Evolutionary conservation across 2,113 vertebrate genomes (phyloP), one percentile per base, ranked within the genome.

Genomic region (Brachyhypopomus gauderio): DNA sequence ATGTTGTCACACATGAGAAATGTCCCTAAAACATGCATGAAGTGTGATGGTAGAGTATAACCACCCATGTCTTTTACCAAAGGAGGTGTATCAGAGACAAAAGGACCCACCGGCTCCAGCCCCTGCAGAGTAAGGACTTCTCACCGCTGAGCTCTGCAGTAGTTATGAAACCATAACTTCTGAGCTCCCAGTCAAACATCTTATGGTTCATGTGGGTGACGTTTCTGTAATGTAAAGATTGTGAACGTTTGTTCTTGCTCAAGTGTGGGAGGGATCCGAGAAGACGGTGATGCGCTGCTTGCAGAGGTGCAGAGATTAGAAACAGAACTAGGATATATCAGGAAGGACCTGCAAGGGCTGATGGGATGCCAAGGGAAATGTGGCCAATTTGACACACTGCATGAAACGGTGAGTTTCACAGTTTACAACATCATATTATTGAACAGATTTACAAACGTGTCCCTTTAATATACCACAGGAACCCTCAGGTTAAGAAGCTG

Each of bases 281-380:
- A 95, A 8, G 91, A 92, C 11, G 90, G 88, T 71, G 91, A 92
- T 48, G 87, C 75, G 70, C 88, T 97, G 59, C 83, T 95, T 7
- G 83, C 89, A 11, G 91, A 87, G 77, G 91, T 96, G 71, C 88
- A 93, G 3, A 91, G 87, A 83, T 89, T 99, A 16, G 95, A 98
- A 78, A 22, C 84, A 1, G 95, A 97, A 82, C 89, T 99, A 85
- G 88, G 87, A 20, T 86, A 48, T 5, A 84, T 98, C 85, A 92
- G 90, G 79, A 88, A 88, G 0, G 95, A 96, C 77, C 74, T 97
- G 85, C 89, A 93, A 4, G 84, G 87, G 22, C 90, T 92, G 62
- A 87, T 88, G 78, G 86, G 82, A 0, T 78, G 88, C 79, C 94
- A 90, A 85, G 91, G 75, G 0, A 90, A 90, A 86, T 97, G 94